Evolutionary conservation across 2,797 vertebrate genomes (phyloP).

Genomic region (Taeniopygia guttata): DNA sequence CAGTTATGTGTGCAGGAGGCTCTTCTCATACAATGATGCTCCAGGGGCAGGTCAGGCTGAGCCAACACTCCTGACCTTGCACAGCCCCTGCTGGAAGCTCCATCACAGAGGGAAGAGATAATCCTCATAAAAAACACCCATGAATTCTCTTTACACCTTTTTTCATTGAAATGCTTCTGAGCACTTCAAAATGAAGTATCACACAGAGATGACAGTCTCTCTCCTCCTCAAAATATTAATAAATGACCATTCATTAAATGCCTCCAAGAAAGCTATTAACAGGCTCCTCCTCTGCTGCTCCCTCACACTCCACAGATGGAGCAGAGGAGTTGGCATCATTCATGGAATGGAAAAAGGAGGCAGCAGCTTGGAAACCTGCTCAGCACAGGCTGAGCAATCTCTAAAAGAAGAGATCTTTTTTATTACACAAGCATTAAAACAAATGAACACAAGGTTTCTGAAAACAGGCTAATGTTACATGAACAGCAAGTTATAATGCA

Average conservation of each 20-base stretch:
- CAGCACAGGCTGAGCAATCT: not conserved
- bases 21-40: accelerated
- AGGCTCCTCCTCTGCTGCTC: not conserved
- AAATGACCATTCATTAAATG: not conserved
- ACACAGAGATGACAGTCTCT: not conserved
- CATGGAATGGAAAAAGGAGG: not conserved
- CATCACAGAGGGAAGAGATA: not conserved
- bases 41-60: not conserved
- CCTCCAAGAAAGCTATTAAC: not conserved
- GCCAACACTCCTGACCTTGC: not conserved
- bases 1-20: not conserved
- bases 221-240: not conserved
- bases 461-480: not conserved
- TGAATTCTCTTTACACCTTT: not conserved
- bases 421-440: not conserved
- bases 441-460: not conserved
- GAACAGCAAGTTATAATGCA: not conserved
- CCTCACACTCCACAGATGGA: accelerated
- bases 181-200: not conserved
- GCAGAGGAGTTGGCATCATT: not conserved
- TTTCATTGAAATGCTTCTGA: not conserved
- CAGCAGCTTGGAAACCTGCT: not conserved
- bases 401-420: not conserved
- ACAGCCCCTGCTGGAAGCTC: accelerated
- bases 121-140: not conserved